These are phyloP conservation scores for Melangyna quadrimaculata DNA, from an alignment of 2,888 invertebrate genomes.

Conservation along the genomic window DNA sequence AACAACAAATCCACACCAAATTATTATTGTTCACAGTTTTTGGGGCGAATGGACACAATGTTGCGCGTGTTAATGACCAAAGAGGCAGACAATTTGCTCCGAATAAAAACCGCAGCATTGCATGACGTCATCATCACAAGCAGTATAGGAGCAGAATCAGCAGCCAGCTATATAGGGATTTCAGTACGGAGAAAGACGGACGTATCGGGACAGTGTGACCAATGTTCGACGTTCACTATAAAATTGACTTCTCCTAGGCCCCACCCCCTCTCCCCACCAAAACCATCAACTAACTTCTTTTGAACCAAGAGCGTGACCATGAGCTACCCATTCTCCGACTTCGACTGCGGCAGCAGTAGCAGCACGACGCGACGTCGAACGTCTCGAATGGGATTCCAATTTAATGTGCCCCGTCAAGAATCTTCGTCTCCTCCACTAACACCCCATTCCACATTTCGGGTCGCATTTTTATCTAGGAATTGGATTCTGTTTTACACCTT, in stretches of 20 bases:
- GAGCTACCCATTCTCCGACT: constrained; percentile 2
- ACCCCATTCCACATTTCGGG: not conserved
- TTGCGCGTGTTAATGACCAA: constrained; percentile 52
- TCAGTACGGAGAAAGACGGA: too few relatives aligned
- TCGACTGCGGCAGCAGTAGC: not conserved
- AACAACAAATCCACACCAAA: constrained; percentile 17
- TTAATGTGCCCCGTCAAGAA: constrained; percentile 24
- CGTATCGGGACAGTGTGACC: constrained; percentile 26
- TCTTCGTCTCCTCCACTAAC: not conserved
- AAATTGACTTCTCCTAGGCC: constrained; percentile 7
- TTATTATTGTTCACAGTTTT: constrained; percentile 45
- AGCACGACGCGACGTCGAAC: not conserved
- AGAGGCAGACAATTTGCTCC: constrained; percentile 60
- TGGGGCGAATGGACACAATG: constrained; percentile 49
- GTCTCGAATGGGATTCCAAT: not conserved
- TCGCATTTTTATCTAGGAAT: constrained; percentile 13
- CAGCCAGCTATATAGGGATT: not conserved
- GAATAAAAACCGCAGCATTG: constrained; percentile 65
- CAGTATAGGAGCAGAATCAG: not conserved
- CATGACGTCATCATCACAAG: constrained; percentile 51
- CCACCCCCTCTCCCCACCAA: not conserved
- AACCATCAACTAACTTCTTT: not conserved
- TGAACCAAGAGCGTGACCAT: constrained; percentile 15
- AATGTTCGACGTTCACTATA: constrained; percentile 42
- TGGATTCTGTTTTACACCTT: constrained; percentile 26